These are phyloP conservation scores for Tupaia tana DNA, from an alignment of 2,113 vertebrate species.

Conservation along the genomic window DNA sequence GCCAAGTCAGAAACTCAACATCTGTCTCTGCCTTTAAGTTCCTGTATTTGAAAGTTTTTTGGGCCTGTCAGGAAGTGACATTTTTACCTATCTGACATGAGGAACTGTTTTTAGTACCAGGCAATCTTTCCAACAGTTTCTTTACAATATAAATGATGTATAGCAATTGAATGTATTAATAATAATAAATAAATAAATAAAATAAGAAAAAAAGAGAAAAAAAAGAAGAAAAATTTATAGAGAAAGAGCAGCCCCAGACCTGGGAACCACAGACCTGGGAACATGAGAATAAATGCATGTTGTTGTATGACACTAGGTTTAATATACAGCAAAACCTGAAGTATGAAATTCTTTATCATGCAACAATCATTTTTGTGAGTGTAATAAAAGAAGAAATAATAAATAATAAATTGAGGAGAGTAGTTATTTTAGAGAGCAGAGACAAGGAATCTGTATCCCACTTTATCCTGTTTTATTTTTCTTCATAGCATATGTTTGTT, in stretches of 20 bases:
- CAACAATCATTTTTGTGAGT: not conserved
- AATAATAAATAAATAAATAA: too few relatives aligned
- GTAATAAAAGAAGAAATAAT: not conserved
- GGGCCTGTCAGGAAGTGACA: too few relatives aligned
- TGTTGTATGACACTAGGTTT: not conserved
- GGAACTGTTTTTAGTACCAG: too few relatives aligned
- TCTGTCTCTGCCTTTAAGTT: too few relatives aligned
- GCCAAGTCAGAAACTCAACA: too few relatives aligned
- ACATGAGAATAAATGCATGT: not conserved
- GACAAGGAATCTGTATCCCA: not conserved
- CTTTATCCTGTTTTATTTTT: slow-evolving; percentile 27
- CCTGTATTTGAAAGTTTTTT: too few relatives aligned
- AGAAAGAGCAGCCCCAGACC: not conserved
- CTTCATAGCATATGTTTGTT: not conserved
- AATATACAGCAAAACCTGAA: not conserved
- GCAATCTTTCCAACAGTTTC: too few relatives aligned
- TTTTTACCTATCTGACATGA: too few relatives aligned
- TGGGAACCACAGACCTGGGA: not conserved
- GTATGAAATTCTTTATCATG: not conserved
- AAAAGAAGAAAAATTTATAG: not conserved
- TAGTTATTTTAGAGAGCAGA: not conserved
- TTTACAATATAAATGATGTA: too few relatives aligned
- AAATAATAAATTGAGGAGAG: not conserved
- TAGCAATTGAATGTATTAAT: too few relatives aligned
- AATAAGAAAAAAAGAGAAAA: too few relatives aligned